These are phyloP conservation scores for Colletes collaris DNA, from an alignment of 2,888 invertebrate species.

Conservation along the genomic window DNA sequence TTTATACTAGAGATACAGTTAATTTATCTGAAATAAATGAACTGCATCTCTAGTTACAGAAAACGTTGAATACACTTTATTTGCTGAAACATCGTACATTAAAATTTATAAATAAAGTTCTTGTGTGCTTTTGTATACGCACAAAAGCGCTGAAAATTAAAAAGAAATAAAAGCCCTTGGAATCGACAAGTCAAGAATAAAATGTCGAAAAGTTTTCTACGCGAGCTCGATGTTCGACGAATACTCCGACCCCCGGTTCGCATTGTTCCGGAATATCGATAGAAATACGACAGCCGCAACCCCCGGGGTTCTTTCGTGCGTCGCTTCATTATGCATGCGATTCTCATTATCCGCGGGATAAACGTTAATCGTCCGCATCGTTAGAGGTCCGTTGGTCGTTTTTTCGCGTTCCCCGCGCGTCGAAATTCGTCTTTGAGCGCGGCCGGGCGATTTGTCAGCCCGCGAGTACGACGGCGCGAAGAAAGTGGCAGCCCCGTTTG, in stretches of 20 bases:
- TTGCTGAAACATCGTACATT: too few species aligned
- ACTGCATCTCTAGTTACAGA: too few species aligned
- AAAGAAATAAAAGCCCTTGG: too few species aligned
- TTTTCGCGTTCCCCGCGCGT: background rate
- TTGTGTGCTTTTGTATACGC: too few species aligned
- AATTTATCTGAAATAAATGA: too few species aligned
- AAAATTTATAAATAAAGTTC: too few species aligned
- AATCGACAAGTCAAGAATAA: background rate
- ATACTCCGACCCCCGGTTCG: background rate
- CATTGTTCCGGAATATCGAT: conserved; percentile 31
- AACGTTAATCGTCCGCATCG: conserved; percentile 48
- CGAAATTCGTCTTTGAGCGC: conserved; percentile 4
- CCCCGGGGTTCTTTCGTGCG: conserved; percentile 21
- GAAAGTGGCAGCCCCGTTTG: background rate
- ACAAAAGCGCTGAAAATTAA: too few species aligned
- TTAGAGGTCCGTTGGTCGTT: conserved; percentile 10
- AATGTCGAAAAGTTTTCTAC: background rate
- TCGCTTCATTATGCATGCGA: conserved; percentile 49
- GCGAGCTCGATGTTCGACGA: background rate
- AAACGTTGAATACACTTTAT: too few species aligned
- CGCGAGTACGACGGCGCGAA: background rate
- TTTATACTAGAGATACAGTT: too few species aligned
- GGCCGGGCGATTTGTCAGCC: conserved; percentile 4
- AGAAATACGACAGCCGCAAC: conserved; percentile 18
- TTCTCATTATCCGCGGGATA: conserved; percentile 41